Evolutionary conservation across 2,113 vertebrate species (phyloP).

Genomic region (Procavia capensis): DNA sequence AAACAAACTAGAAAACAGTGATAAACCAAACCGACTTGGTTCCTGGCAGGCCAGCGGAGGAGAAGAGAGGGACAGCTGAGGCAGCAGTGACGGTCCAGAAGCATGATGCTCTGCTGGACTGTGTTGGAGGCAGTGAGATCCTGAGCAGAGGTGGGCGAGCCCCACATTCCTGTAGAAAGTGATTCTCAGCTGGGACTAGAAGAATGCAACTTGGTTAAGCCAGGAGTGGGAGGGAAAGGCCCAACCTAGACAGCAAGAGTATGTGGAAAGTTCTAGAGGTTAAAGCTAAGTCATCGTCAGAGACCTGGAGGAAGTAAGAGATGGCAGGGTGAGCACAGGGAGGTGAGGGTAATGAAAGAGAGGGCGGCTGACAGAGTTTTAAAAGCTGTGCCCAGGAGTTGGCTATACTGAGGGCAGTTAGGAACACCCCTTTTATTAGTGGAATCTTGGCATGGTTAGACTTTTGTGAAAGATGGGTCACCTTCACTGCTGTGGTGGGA

Average conservation of each 20-base stretch:
- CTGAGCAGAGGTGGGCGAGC: background rate
- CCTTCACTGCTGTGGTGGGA: no score
- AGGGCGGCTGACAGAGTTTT: no score
- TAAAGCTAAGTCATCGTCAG: background rate
- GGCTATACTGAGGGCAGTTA: background rate
- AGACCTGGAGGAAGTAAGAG: background rate
- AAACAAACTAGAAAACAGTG: background rate
- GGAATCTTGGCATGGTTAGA: background rate
- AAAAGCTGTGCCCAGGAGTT: background rate
- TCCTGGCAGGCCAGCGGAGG: background rate
- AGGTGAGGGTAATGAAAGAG: rapidly evolving
- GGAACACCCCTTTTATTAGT: background rate
- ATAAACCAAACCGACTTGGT: background rate
- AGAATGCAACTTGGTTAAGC: background rate
- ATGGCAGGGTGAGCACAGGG: rapidly evolving
- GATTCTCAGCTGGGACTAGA: background rate
- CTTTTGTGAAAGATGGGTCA: background rate
- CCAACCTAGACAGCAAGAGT: rapidly evolving
- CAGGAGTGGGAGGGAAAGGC: background rate
- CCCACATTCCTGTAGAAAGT: background rate
- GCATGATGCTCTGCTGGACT: no score
- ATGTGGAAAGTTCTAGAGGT: background rate
- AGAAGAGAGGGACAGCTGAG: background rate
- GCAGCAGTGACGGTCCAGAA: background rate
- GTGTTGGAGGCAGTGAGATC: background rate